Evolutionary conservation across 1,140 invertebrate species (phyloP).

Genomic region (Drosophila azteca): DNA sequence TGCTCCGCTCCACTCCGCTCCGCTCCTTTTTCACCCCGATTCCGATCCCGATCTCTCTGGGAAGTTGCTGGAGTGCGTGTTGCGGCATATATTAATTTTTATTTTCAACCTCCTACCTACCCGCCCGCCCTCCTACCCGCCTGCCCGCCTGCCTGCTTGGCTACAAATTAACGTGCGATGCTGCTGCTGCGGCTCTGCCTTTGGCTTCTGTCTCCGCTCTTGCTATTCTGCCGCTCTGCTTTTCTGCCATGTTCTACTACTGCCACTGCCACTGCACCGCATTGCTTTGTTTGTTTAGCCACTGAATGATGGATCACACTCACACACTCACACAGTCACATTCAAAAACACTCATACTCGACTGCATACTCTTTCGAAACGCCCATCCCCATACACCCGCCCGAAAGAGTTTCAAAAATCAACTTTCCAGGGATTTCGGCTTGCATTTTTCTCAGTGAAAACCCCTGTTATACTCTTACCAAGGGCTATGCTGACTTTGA

Average conservation of each 20-base stretch:
- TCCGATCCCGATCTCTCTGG: conserved; percentile 9
- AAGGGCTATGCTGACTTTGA: too few relatives aligned
- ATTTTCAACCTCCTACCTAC: conserved; percentile 49
- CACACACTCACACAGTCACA: conserved; percentile 29
- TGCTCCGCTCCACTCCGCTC: not conserved
- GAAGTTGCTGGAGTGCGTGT: conserved; percentile 60
- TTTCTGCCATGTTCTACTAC: not conserved
- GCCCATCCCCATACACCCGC: conserved; percentile 5
- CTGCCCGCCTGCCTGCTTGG: not conserved
- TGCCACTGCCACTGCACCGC: conserved; percentile 14
- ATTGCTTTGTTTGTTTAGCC: conserved; percentile 69
- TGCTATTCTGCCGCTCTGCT: conserved; percentile 6
- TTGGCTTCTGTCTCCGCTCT: conserved; percentile 11
- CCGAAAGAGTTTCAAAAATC: conserved; percentile 47
- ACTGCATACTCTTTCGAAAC: not conserved
- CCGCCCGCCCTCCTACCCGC: not conserved
- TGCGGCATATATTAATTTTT: conserved; percentile 81
- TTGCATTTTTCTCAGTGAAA: conserved; percentile 55
- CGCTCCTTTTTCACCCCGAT: not conserved
- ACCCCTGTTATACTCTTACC: conserved; percentile 1
- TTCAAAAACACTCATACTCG: not conserved
- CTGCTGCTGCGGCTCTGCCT: conserved; percentile 17
- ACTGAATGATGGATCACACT: conserved; percentile 75
- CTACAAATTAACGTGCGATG: conserved; percentile 65
- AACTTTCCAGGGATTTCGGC: conserved; percentile 65